Conservation (phyloP, 2,888 invertebrate genomes). For the Ornithoptera priamus region DNA sequence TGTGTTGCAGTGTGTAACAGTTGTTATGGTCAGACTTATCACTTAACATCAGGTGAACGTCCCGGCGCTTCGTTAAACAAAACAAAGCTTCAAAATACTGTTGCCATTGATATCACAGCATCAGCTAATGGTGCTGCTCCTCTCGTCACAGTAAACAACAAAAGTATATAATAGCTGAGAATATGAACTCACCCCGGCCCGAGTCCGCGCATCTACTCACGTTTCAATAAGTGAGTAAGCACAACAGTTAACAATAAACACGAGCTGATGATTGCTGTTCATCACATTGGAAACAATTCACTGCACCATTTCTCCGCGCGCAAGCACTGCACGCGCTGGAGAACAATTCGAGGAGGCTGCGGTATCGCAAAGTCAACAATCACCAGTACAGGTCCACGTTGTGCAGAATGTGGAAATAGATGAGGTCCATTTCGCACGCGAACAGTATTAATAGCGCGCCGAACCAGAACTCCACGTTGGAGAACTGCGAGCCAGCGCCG, state of each 20-base stretch:
- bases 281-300: slow-evolving; percentile 4
- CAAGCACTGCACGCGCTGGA: neutral
- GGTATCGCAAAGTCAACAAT: slow-evolving; percentile 1
- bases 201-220: neutral
- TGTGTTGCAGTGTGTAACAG: too few species aligned
- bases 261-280: neutral
- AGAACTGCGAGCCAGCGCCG: slow-evolving; percentile 51
- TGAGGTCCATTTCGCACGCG: slow-evolving; percentile 74
- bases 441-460: slow-evolving; percentile 63
- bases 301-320: slow-evolving; percentile 4
- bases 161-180: too few species aligned
- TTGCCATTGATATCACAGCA: too few species aligned
- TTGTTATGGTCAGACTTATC: too few species aligned
- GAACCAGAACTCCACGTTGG: slow-evolving; percentile 72
- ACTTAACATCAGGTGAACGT: too few species aligned
- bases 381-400: slow-evolving; percentile 34
- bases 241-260: neutral
- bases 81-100: too few species aligned
- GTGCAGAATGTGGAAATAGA: slow-evolving; percentile 65
- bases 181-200: too few species aligned
- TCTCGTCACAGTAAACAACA: too few species aligned
- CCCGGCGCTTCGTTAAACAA: too few species aligned
- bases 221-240: neutral
- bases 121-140: too few species aligned
- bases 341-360: slow-evolving; percentile 5